Conservation (phyloP, 2,113 vertebrate genomes). For the Panurus biarmicus region DNA sequence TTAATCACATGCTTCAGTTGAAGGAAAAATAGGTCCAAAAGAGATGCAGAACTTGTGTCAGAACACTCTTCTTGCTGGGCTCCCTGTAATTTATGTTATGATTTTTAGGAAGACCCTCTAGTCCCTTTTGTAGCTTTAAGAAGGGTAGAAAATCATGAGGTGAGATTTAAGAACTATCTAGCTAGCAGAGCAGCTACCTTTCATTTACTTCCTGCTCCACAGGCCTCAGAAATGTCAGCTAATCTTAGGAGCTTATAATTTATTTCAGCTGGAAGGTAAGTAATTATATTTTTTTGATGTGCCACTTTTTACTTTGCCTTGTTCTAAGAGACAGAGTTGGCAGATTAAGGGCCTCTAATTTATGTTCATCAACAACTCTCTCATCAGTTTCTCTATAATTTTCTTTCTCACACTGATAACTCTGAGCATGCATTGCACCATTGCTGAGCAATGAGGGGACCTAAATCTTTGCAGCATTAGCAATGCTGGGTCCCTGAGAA, state of each 20-base stretch:
- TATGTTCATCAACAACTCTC: not conserved
- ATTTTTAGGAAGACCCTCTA: not conserved
- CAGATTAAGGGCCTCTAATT: constrained; percentile 1
- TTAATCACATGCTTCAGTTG: not conserved
- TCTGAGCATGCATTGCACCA: not conserved
- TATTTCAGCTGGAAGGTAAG: constrained; percentile 36
- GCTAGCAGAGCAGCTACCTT: not conserved
- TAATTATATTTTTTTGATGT: not conserved
- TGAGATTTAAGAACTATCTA: not conserved
- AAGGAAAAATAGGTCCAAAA: not conserved
- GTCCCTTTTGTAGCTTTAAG: not conserved
- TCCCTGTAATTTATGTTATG: not conserved
- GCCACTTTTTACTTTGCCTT: not conserved
- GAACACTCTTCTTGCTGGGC: not conserved
- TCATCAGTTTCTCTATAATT: not conserved
- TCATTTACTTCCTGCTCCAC: not conserved
- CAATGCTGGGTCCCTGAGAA: not conserved
- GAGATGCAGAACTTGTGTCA: not conserved
- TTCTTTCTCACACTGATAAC: not conserved
- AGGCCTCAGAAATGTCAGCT: not conserved
- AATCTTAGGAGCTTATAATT: constrained; percentile 2
- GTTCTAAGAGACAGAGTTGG: not conserved
- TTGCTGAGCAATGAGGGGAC: not conserved
- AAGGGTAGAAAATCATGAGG: not conserved
- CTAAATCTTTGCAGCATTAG: not conserved